Evolutionary conservation across 2,797 vertebrate species (phyloP).

Genomic region (Acipenser ruthenus): DNA sequence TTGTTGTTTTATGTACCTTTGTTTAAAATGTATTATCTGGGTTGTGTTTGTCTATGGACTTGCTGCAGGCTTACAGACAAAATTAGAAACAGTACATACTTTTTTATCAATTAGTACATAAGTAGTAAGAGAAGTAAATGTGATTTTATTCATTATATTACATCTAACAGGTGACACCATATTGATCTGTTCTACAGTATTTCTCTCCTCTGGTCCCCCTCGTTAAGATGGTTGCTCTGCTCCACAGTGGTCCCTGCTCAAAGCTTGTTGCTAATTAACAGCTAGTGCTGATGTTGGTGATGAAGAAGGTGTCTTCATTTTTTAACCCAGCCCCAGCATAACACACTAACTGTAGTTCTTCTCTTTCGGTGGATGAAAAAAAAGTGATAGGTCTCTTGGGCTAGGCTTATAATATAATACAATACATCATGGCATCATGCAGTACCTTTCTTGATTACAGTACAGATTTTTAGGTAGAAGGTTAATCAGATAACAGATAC

Average conservation of each 20-base stretch:
- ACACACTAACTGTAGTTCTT: neutral
- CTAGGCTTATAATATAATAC: neutral
- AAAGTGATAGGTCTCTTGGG: conserved; percentile 2
- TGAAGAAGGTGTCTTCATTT: conserved; percentile 5
- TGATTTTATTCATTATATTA: neutral
- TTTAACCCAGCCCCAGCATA: neutral
- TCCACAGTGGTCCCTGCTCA: neutral
- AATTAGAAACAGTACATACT: neutral
- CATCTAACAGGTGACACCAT: neutral
- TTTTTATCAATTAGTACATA: neutral
- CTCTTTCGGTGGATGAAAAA: neutral
- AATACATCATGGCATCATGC: conserved; percentile 12
- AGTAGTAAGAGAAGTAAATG: neutral
- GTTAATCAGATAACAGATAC: conserved; percentile 6
- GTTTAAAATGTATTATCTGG: conserved; percentile 12
- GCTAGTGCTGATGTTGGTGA: neutral
- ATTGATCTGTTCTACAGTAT: neutral
- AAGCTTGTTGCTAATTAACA: conserved; percentile 2
- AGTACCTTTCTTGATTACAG: conserved; percentile 4
- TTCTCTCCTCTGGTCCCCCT: neutral
- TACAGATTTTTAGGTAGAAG: neutral
- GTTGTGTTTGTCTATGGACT: neutral
- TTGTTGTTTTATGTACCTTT: neutral
- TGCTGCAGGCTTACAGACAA: neutral
- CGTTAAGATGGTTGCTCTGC: neutral